phyloP scores from a whole-genome alignment of 2,113 vertebrate species.

The Sander vitreus region DNA sequence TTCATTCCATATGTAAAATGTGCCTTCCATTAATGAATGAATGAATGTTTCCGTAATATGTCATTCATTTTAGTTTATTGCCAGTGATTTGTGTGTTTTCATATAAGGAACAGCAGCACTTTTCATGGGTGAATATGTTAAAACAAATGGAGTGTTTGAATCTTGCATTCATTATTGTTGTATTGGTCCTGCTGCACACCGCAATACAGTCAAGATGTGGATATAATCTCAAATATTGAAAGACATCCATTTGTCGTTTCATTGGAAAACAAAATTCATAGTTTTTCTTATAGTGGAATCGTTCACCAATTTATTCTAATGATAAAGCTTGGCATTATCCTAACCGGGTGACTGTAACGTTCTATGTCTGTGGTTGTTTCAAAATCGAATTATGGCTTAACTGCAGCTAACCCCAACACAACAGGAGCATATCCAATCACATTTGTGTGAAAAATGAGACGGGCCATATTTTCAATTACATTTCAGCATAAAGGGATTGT shows the following conservation, averaged over 20 bases:
- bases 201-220: neutral
- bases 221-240: conserved; percentile 41
- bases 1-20: conserved; percentile 29
- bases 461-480: conserved; percentile 85
- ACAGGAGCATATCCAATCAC: conserved; percentile 83
- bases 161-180: conserved; percentile 13
- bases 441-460: conserved; percentile 84
- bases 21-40: conserved; percentile 1
- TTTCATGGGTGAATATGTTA: conserved; percentile 5
- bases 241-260: conserved; percentile 14
- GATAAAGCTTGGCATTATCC: conserved; percentile 68
- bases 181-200: neutral
- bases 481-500: conserved; percentile 84
- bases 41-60: conserved; percentile 12
- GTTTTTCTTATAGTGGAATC: conserved; percentile 21
- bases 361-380: conserved; percentile 60
- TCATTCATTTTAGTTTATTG: conserved; percentile 27
- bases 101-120: neutral
- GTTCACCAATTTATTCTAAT: conserved; percentile 61
- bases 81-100: conserved; percentile 1
- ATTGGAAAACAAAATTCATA: conserved; percentile 8
- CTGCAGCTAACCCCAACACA: conserved; percentile 75
- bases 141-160: conserved; percentile 15
- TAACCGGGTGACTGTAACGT: conserved; percentile 56
- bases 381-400: conserved; percentile 82